These are phyloP conservation scores for Chrysina gloriosa DNA, from an alignment of 2,888 invertebrate species.

Conservation along the genomic window DNA sequence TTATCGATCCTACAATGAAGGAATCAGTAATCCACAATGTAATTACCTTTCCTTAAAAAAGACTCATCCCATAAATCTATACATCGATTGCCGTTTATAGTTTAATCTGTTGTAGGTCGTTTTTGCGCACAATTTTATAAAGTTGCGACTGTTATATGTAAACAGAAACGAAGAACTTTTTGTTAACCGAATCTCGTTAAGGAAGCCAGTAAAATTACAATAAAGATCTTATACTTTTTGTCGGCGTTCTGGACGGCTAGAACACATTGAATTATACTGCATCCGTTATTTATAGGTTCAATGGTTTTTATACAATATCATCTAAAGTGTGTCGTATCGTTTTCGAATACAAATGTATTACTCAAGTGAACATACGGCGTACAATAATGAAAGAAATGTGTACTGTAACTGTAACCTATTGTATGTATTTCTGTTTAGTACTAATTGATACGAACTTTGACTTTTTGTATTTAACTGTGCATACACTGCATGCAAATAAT, in stretches of 20 bases:
- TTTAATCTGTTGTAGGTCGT: constrained; percentile 57
- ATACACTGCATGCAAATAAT: too few species aligned
- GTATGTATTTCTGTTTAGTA: too few species aligned
- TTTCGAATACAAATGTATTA: constrained; percentile 54
- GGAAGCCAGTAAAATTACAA: constrained; percentile 60
- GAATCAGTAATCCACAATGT: constrained; percentile 30
- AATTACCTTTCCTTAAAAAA: constrained; percentile 27
- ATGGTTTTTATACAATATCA: constrained; percentile 54
- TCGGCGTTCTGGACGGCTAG: constrained; percentile 36
- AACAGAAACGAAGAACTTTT: constrained; percentile 49
- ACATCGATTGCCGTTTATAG: constrained; percentile 55
- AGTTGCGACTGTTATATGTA: constrained; percentile 55
- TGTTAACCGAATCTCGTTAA: constrained; percentile 54
- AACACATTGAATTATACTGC: constrained; percentile 56
- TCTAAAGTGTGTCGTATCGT: constrained; percentile 52
- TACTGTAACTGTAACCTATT: too few species aligned
- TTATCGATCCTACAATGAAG: constrained; percentile 28
- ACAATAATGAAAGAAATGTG: constrained; percentile 58
- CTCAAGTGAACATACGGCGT: constrained; percentile 51
- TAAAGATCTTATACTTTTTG: constrained; percentile 60
- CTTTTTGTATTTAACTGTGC: too few species aligned
- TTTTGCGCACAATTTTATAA: constrained; percentile 56
- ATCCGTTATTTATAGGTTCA: constrained; percentile 57
- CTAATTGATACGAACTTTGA: too few species aligned
- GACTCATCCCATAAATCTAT: constrained; percentile 50